phyloP scores from a whole-genome alignment of 2,888 invertebrate species.

The Aphidoletes aphidimyza region DNA sequence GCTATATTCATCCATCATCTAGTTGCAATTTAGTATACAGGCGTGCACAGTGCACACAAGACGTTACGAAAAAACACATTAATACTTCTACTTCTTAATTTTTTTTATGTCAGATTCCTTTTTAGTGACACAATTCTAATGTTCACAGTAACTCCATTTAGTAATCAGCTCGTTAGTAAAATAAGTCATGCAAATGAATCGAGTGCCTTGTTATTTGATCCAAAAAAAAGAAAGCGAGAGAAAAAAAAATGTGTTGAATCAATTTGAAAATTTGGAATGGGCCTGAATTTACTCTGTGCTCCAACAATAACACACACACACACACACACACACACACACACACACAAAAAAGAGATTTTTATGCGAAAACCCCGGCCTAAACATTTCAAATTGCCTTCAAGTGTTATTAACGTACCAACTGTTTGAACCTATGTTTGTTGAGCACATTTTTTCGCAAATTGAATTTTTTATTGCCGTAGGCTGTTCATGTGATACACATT shows the following conservation, averaged over 20 bases:
- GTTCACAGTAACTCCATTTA: neutral
- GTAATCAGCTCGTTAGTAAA: constrained; percentile 28
- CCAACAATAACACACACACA: no score
- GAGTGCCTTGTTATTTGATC: constrained; percentile 13
- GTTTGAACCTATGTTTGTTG: neutral
- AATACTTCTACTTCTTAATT: no score
- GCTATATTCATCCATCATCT: neutral
- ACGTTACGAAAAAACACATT: neutral
- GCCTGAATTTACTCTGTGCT: neutral
- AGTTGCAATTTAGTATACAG: neutral
- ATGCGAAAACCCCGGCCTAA: no score
- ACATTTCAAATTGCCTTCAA: neutral
- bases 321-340: no score
- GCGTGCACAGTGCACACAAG: no score
- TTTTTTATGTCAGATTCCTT: neutral
- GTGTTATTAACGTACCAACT: neutral
- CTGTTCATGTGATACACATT: neutral
- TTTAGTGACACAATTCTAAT: neutral
- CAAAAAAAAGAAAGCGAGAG: neutral
- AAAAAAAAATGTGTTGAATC: neutral
- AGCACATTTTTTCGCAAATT: neutral
- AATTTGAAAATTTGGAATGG: neutral
- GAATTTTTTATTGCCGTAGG: constrained; percentile 12
- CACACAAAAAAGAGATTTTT: neutral
- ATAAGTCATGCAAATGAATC: constrained; percentile 16